Conservation (phyloP, 2,797 vertebrate genomes). For the Meda fulgida region DNA sequence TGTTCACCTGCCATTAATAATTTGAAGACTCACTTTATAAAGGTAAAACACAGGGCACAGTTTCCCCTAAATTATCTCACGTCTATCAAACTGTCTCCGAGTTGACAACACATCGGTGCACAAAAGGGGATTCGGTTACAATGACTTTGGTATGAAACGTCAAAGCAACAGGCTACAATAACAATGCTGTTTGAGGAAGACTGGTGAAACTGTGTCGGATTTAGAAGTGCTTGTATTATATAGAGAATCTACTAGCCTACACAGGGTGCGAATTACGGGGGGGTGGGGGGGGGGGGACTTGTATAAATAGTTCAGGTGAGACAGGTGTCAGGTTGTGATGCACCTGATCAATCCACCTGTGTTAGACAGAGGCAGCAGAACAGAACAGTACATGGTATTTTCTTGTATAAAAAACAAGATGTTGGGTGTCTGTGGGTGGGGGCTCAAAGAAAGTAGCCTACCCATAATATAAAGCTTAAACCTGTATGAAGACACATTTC, state of each 20-base stretch:
- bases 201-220: background rate
- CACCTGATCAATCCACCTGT: conserved; percentile 57
- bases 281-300: no score
- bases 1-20: background rate
- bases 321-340: conserved; percentile 61
- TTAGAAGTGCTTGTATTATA: background rate
- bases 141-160: conserved; percentile 43
- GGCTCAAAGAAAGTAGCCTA: no score
- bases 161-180: conserved; percentile 16
- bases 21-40: background rate
- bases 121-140: conserved; percentile 52
- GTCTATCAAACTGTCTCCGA: conserved; percentile 53
- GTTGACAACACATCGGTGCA: conserved; percentile 11
- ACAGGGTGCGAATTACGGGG: no score
- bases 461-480: no score
- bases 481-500: no score
- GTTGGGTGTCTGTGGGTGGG: no score
- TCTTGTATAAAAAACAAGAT: conserved; percentile 1
- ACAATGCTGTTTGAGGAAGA: background rate
- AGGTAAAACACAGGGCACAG: background rate
- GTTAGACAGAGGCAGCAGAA: conserved; percentile 46
- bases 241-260: background rate
- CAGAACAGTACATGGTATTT: conserved; percentile 22
- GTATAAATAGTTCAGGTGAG: conserved; percentile 66
- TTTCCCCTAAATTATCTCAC: conserved; percentile 16